Conservation (phyloP, 2,797 vertebrate species). For the Sylvia borin region DNA sequence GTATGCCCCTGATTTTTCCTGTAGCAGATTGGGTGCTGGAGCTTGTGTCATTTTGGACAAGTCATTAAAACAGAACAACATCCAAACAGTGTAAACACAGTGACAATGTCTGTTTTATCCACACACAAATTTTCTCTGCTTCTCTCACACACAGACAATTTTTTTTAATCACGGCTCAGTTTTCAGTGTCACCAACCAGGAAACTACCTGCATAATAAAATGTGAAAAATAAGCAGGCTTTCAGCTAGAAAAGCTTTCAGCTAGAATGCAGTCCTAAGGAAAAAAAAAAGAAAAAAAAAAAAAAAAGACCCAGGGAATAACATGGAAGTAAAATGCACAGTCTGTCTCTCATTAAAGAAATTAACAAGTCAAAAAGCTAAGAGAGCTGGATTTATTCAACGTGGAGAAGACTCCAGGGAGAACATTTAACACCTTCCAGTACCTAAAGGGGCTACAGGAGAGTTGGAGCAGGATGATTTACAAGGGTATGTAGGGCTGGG, state of each 20-base stretch:
- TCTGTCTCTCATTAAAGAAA: not conserved
- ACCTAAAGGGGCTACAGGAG: not conserved
- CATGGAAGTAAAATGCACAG: not conserved
- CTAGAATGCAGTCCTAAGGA: not conserved
- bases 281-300: not conserved
- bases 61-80: not conserved
- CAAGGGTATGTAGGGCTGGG: no score
- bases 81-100: not conserved
- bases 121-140: not conserved
- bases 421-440: not conserved
- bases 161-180: not conserved
- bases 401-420: not conserved
- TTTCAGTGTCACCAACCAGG: not conserved
- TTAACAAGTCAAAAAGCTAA: not conserved
- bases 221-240: not conserved
- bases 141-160: not conserved
- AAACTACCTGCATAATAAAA: not conserved
- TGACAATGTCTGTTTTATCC: not conserved
- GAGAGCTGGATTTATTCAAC: not conserved
- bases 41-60: not conserved
- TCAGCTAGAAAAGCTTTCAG: not conserved
- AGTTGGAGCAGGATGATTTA: not conserved
- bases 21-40: not conserved
- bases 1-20: fast-evolving
- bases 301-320: not conserved